Conservation (phyloP, 2,888 invertebrate genomes). For the Subacronicta megacephala region DNA sequence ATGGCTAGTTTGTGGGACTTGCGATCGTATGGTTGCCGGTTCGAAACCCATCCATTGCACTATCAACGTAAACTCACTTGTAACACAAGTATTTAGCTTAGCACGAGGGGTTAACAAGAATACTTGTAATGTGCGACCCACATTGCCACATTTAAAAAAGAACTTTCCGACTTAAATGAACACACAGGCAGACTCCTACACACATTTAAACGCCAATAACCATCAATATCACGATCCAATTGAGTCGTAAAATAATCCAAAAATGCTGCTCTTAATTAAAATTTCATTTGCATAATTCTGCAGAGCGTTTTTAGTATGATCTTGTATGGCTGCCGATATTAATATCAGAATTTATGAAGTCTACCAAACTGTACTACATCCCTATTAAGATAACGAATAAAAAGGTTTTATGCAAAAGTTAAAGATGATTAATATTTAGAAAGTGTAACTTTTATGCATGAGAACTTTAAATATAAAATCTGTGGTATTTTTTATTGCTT, state of each 20-base stretch:
- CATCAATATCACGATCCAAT: conserved; percentile 10
- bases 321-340: conserved; percentile 4
- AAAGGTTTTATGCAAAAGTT: conserved; percentile 4
- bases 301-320: conserved; percentile 5
- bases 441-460: no score
- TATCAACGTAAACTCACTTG: no score
- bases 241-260: conserved; percentile 10
- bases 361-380: conserved; percentile 3
- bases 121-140: no score
- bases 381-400: conserved; percentile 22
- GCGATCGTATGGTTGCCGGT: no score
- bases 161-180: background rate
- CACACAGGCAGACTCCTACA: background rate
- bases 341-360: conserved; percentile 31
- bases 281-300: conserved; percentile 19
- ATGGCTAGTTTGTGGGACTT: no score
- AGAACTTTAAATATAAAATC: no score
- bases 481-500: no score
- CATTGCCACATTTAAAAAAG: no score
- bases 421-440: conserved; percentile 3
- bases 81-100: no score
- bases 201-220: background rate
- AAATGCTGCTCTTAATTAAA: conserved; percentile 21
- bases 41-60: no score
- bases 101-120: no score